Conservation (phyloP, 2,888 invertebrate species). For the Macrophya annulata region DNA sequence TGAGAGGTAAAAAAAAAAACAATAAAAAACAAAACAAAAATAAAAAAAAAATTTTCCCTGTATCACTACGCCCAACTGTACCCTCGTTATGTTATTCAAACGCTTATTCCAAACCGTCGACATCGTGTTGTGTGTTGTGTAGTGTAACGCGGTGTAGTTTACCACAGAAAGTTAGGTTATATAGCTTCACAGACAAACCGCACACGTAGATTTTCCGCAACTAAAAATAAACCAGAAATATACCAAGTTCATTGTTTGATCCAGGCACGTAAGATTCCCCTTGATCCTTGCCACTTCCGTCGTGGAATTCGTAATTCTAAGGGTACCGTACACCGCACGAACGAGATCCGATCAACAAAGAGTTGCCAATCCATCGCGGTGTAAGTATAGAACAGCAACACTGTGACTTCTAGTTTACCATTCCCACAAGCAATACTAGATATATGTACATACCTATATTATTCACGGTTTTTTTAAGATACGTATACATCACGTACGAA, state of each 20-base stretch:
- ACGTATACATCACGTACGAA: background rate
- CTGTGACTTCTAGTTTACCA: background rate
- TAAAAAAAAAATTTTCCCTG: background rate
- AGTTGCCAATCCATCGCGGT: conserved; percentile 11
- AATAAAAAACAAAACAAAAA: too few relatives aligned
- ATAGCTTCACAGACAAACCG: background rate
- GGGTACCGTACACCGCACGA: background rate
- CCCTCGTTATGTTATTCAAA: background rate
- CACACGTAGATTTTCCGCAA: background rate
- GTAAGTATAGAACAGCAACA: background rate
- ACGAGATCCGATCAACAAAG: conserved; percentile 33
- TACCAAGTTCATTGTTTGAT: conserved; percentile 45
- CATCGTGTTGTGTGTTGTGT: background rate
- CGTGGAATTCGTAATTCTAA: conserved; percentile 46
- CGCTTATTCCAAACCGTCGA: background rate
- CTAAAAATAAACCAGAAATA: background rate
- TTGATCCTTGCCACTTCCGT: conserved; percentile 47
- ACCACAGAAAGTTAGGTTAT: background rate
- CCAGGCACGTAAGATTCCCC: conserved; percentile 41
- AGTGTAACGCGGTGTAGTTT: too few relatives aligned
- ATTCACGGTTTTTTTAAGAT: too few relatives aligned
- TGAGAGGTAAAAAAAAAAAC: background rate
- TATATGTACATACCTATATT: background rate
- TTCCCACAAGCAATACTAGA: background rate
- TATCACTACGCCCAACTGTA: background rate